Base-by-base conservation (phyloP, 1,140 invertebrate species). In the Ips nitidus region DNA sequence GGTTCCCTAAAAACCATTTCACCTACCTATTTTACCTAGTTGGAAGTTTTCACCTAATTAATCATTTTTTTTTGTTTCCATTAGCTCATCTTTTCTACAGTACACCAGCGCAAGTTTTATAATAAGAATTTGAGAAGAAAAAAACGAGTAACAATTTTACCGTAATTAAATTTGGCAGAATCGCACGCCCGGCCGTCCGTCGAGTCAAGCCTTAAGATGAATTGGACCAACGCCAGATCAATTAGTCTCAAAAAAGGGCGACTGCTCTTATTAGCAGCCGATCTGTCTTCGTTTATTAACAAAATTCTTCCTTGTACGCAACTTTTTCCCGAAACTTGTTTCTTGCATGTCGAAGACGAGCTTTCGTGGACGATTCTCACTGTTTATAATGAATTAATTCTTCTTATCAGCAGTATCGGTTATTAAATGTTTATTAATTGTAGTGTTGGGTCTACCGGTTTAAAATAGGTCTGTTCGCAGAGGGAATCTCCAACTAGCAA, bases 261-360 rank as follows among this genome's bases (percentile, higher is more conserved):
- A 52, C 36, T 53, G 47, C 39, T 52, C 61, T 64, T 64, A 64
- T 64, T 64, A 64, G 50, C 52, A 52, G 41, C 52, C 61, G 61
- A 64, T 64, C 61, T 64, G 61, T 64, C 61, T 64, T 64, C 61
- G 61, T 64, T 64, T 64, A 64, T 64, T 64, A 64, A 39, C 38
- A 50, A 64, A 64, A 41, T 64, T 64, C 61, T 64, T 22, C 22
- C 22, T 61, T 6, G 3, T 5, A 36, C 8, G 22, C 4, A 4
- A 42, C 7, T 2, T 37, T 52, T 52, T 64, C 37, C 40, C 41
- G n/a, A n/a, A 2, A 8, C 41, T 53, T 64, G 47, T 53, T 64
- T 64, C 52, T 55, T 38, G 8, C 52, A 36, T 55, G 52, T 55
- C 37, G 37, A 55, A 22, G 52, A 55, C 6, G n/a, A 55, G 52